These are phyloP conservation scores for Drosophila lowei DNA, from an alignment of 1,140 invertebrate species.

Conservation along the genomic window DNA sequence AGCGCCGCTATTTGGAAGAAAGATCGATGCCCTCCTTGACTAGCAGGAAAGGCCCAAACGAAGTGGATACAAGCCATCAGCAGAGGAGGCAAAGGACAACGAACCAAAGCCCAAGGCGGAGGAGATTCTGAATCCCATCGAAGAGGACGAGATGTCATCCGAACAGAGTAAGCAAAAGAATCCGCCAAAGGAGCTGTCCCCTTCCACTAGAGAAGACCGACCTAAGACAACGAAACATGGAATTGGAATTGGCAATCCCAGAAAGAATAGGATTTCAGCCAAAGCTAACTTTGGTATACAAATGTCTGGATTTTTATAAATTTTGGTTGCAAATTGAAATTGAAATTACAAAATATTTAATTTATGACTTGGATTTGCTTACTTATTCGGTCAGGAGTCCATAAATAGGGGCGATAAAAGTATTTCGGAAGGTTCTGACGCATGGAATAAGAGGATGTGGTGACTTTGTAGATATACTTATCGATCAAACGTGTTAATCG, in stretches of 20 bases:
- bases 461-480: too few relatives aligned
- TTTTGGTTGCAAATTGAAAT: background rate
- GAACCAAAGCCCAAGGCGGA: too few relatives aligned
- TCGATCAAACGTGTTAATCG: too few relatives aligned
- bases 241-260: background rate
- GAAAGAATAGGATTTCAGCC: background rate
- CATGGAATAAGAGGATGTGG: conserved; percentile 13
- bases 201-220: too few relatives aligned
- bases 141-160: too few relatives aligned
- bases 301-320: background rate
- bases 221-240: too few relatives aligned
- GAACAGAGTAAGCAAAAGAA: too few relatives aligned
- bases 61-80: too few relatives aligned
- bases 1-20: conserved; percentile 84
- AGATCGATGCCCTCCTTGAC: conserved; percentile 84
- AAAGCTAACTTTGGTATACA: background rate
- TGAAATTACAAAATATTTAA: conserved; percentile 9
- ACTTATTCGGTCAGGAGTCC: conserved; percentile 15
- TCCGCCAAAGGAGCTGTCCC: too few relatives aligned
- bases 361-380: conserved; percentile 24
- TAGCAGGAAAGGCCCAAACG: too few relatives aligned
- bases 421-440: conserved; percentile 32
- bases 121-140: too few relatives aligned
- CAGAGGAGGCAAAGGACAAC: too few relatives aligned
- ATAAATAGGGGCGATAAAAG: conserved; percentile 34